Percentiles rank a stretch among this genome's conserved stretches.
Evolutionary conservation across 2,797 vertebrate species (phyloP).

Genomic region (Hirundo rustica): DNA sequence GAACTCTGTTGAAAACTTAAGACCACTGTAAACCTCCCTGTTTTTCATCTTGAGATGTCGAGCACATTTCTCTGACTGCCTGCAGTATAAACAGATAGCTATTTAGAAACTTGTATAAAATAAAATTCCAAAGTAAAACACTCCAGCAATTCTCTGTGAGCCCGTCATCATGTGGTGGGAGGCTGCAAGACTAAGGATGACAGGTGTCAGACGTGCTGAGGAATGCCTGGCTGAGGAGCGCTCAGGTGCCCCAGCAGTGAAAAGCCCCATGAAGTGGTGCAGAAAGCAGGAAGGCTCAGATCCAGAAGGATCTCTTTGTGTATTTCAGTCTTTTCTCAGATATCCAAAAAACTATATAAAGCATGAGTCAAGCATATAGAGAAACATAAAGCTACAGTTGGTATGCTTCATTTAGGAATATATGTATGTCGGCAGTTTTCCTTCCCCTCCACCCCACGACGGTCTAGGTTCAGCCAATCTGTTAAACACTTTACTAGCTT

Average conservation of each 20-base stretch:
- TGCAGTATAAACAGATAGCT: constrained; percentile 9
- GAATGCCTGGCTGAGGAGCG: background rate
- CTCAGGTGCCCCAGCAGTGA: accelerated
- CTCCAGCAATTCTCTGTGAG: background rate
- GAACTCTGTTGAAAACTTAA: background rate
- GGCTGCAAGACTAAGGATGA: background rate
- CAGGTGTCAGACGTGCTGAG: background rate
- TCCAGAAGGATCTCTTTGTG: background rate
- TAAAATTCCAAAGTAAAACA: constrained; percentile 8
- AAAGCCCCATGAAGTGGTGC: background rate
- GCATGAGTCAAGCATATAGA: background rate
- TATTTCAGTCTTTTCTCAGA: background rate
- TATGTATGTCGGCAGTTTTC: background rate
- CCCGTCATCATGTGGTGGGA: background rate
- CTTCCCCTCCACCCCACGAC: background rate
- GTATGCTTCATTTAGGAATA: background rate
- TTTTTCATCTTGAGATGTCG: background rate
- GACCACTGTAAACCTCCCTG: background rate
- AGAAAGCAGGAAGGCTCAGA: background rate
- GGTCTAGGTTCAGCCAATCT: background rate
- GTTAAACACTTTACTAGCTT: background rate
- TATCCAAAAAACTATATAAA: background rate
- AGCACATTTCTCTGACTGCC: background rate
- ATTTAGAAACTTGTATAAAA: background rate
- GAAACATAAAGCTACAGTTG: background rate